A percentile compares a stretch with the other conserved stretches of the same genome.
Evolutionary conservation across 2,113 vertebrate genomes (phyloP).

Genomic region (Odontophorus gujanensis): DNA sequence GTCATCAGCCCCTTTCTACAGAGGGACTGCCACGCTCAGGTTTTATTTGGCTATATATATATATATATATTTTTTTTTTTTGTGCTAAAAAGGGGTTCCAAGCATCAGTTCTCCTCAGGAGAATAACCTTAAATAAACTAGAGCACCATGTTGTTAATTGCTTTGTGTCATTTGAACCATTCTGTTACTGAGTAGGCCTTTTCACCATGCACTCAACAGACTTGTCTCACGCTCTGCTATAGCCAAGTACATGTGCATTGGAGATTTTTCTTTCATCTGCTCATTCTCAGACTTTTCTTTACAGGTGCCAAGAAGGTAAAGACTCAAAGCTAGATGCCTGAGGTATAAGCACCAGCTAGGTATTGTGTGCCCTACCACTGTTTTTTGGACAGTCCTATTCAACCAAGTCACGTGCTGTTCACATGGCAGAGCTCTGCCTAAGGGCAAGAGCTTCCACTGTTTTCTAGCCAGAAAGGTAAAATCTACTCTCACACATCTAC

Average conservation of each 20-base stretch:
- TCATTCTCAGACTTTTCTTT: neutral
- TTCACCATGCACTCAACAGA: neutral
- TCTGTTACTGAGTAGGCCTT: neutral
- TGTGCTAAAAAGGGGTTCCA: neutral
- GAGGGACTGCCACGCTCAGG: neutral
- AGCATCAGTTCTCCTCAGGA: neutral
- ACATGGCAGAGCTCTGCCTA: neutral
- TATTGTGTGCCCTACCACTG: neutral
- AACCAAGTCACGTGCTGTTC: neutral
- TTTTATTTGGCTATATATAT: neutral
- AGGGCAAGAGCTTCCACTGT: neutral
- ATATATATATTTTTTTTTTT: neutral
- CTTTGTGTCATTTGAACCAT: neutral
- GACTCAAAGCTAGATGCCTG: neutral
- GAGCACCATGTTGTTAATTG: accelerated
- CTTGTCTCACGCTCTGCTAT: neutral
- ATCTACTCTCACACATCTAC: neutral
- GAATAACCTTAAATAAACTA: neutral
- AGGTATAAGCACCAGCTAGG: neutral
- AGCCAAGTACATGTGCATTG: neutral
- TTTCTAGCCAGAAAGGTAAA: neutral
- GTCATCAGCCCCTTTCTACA: neutral
- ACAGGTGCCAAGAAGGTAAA: neutral
- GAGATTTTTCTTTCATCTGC: neutral
- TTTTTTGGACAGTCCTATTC: neutral